phyloP scores from a whole-genome alignment of 2,888 invertebrate species.

The Andrena bicolor region DNA sequence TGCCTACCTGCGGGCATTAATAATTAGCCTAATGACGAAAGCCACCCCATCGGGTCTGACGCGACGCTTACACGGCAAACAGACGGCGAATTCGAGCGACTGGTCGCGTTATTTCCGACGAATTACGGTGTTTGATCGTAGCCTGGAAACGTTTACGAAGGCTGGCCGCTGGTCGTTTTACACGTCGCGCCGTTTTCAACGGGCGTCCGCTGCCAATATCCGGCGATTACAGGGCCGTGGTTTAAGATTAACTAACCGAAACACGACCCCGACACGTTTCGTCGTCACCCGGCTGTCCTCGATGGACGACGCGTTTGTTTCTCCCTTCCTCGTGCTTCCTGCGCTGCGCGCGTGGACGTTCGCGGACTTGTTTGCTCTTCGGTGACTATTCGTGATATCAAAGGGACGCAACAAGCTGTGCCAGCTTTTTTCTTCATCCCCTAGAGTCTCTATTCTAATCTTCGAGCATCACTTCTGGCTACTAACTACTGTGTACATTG shows the following conservation, averaged over 20 bases:
- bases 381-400: too few species aligned
- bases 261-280: background rate
- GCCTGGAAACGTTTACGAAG: slow-evolving; percentile 34
- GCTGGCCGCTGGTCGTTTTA: slow-evolving; percentile 34
- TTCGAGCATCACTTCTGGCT: too few species aligned
- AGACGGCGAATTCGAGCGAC: slow-evolving; percentile 47
- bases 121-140: slow-evolving; percentile 67
- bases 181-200: slow-evolving; percentile 35
- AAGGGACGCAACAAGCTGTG: too few species aligned
- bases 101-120: slow-evolving; percentile 64
- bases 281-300: background rate
- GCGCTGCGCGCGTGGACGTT: too few species aligned
- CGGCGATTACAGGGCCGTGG: slow-evolving; percentile 39
- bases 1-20: slow-evolving; percentile 53
- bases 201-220: slow-evolving; percentile 26
- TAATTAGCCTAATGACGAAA: slow-evolving; percentile 66
- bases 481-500: too few species aligned
- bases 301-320: background rate
- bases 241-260: slow-evolving; percentile 60
- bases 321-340: background rate
- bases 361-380: too few species aligned
- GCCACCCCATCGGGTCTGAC: slow-evolving; percentile 32
- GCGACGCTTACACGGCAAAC: slow-evolving; percentile 27
- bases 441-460: too few species aligned
- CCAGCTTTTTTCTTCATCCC: too few species aligned